Percentiles rank a stretch among this genome's conserved stretches.
phyloP scores from a whole-genome alignment of 2,888 invertebrate genomes.

The Xestia ashworthii region DNA sequence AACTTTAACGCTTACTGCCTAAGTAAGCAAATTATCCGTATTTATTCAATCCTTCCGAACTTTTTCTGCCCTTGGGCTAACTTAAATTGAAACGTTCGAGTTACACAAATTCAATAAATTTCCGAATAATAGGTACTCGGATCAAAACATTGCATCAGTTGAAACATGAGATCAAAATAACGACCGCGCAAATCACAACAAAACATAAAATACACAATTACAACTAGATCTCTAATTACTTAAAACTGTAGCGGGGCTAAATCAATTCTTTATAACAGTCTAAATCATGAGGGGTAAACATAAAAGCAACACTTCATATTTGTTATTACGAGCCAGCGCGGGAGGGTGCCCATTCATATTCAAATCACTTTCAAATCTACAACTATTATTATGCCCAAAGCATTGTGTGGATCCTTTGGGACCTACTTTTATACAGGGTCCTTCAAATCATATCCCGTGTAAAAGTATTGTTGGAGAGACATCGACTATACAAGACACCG shows the following conservation, averaged over 20 bases:
- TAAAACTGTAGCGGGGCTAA: constrained; percentile 79
- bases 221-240: constrained; percentile 83
- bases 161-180: constrained; percentile 63
- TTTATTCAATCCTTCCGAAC: constrained; percentile 52
- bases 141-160: constrained; percentile 41
- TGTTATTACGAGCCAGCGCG: constrained; percentile 88
- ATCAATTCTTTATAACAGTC: constrained; percentile 86
- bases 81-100: constrained; percentile 17
- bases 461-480: constrained; percentile 81
- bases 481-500: constrained; percentile 73
- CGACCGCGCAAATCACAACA: constrained; percentile 67
- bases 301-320: constrained; percentile 90
- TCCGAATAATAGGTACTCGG: constrained; percentile 24
- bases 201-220: constrained; percentile 61
- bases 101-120: constrained; percentile 11
- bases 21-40: constrained; percentile 41
- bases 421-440: constrained; percentile 88
- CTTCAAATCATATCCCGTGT: constrained; percentile 86
- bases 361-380: constrained; percentile 90
- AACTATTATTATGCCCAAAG: constrained; percentile 89
- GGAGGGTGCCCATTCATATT: constrained; percentile 90
- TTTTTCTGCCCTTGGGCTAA: constrained; percentile 18
- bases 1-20: constrained; percentile 21
- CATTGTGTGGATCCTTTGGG: constrained; percentile 88
- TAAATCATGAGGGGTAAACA: constrained; percentile 85